Evolutionary conservation across 2,113 vertebrate genomes (phyloP), one percentile per base, ranked within the genome.

Genomic region (Rynchops niger): DNA sequence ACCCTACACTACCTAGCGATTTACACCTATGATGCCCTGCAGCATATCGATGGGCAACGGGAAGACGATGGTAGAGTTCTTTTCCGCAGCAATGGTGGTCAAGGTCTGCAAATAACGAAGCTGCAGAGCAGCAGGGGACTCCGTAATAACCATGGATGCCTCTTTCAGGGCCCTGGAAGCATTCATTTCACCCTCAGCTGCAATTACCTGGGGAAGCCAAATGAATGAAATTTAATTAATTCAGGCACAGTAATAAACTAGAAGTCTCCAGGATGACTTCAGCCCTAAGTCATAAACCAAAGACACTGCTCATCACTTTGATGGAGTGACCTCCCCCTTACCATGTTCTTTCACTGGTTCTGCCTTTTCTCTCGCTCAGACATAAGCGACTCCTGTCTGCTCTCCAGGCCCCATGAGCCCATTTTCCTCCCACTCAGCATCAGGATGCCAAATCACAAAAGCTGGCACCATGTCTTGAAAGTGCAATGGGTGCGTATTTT

Each of bases 31-130:
- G 6, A 99, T 92, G 34, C 96, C 96, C 40, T 99, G 98, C 97
- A 99, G 79, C 98, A 99, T 97, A 69, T 99, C 99, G 45, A 99
- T 97, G 59, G 99, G 99, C 97, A 99, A 97, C 0, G 99, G 99
- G 98, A 99, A 99, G 95, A 99, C 95, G 50, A 99, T 99, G 63
- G 99, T 99, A 80, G 99, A 99, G 96, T 99, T 99, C 91, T 99
- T 99, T 95, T 99, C 99, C 0, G 98, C 98, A 1, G 99, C 99
- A 15, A 99, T 99, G 96, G 99, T 99, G 98, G 98, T 99, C 93
- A 99, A 98, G 29, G 99, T 99, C 98, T 99, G 99, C 53, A 99
- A 98, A 92, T 99, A 99, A 11, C 99, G 99, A 30, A 99, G 98
- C 98, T 99, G 99, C 49, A 99, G 98, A 45, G 98, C 99, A 0